Base-by-base conservation (phyloP, 2,797 vertebrate genomes). In the Furcifer pardalis region DNA sequence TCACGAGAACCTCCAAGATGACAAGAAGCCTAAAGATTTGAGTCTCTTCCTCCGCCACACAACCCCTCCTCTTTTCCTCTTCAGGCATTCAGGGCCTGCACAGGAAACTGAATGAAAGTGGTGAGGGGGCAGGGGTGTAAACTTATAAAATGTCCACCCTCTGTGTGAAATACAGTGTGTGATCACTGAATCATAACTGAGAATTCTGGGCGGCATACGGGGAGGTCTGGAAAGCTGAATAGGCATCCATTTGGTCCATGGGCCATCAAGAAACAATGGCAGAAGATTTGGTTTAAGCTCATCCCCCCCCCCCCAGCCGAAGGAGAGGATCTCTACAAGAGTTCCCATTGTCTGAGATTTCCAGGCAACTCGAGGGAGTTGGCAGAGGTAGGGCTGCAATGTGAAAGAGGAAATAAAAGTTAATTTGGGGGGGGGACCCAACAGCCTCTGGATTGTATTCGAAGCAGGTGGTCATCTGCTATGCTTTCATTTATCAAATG, bases 171-270 rank as follows among this genome's bases (percentile, higher is more conserved):
- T 87, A 91, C 88, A 77, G 93, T 93, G 93, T 95, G 94, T 96
- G 96, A 96, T 96, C 96, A 95, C 79, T 96, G 95, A 96, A 92
- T 95, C 96, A 95, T 94, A 96, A 94, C 95, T 92, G 77, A 93
- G 87, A 86, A 88, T 93, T 91, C 90, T 86, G 82, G 89, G 85
- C 89, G 86, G 89, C 86, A 86, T 91, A 91, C 7, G 80, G 91
- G 73, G 90, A 93, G 90, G 92, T 91, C 91, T 84, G 83, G 86
- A 72, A 60, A 88, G 60, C 80, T 92, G 92, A 95, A 89, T 92
- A 89, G 91, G 90, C 83, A 84, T 91, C 77, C 75, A 1, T 92
- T 92, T 2, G 46, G 87, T 93, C 92, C 85, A 83, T 87, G 92
- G 91, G 90, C 84, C 83, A 66, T 21, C 84, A 82, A 87, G 82